Base-by-base conservation (phyloP, 2,888 invertebrate species). In the Bombylius major region DNA sequence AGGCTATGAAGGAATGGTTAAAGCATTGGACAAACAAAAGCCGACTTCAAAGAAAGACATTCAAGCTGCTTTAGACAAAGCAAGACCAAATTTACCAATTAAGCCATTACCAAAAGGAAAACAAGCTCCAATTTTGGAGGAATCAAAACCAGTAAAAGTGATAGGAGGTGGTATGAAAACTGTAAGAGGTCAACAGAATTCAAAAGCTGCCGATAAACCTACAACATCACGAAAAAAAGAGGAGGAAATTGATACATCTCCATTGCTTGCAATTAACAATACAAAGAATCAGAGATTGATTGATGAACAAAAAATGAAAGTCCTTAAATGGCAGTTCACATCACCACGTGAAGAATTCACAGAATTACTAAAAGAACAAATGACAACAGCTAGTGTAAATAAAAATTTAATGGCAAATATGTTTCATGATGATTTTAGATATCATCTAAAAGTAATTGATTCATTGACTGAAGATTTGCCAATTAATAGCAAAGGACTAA, bases 401-500 rank as follows among this genome's bases (percentile, higher is more conserved):
- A 90, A 87, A 68, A 83, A 83, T 54, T 78, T 98, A 5, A 83
- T 94, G 67, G 81, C 83, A 1, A 91, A 94, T 67, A 90, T 98
- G 87, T 98, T 97, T 71, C 94, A 97, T 71, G 81, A 82, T 58
- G 98, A 99, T 76, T 99, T 88, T 69, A 94, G 94, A 69, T 90
- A 86, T 73, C 98, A 98, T 70, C 81, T 97, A 51, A 96, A 94
- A 78, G 97, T 96, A 11, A 87, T 98, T 60, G 97, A 98, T 72
- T 79, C 87, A 0, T 77, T 99, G 51, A 84, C 82, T 53, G 92
- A 92, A 75, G 91, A 93, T 72, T 73, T 93, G 53, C 79, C 83
- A 5, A 82, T 81, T n/a, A 88, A 89, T 65, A 82, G 82, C 47
- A 81, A 84, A 64, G 87, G 92, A 0, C 79, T 95, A 47, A 82